Conservation (phyloP, 2,888 invertebrate genomes). For the Steinernema hermaphroditum region DNA sequence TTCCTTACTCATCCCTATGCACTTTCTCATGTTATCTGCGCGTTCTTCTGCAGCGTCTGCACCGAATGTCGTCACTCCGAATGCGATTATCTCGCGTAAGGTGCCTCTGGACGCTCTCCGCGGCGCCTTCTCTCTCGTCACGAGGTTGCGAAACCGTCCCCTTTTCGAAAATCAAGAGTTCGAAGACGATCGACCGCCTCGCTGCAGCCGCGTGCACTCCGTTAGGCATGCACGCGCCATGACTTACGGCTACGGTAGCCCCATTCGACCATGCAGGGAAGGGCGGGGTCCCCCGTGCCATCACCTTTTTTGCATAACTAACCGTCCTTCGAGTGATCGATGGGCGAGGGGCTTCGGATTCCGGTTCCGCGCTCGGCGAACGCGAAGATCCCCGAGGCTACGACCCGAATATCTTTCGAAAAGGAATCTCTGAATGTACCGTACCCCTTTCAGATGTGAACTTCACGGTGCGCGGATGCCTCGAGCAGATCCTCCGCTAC, state of each 20-base stretch:
- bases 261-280: too few species aligned
- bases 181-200: conserved; percentile 19
- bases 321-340: neutral
- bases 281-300: too few species aligned
- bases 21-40: conserved; percentile 19
- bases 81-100: neutral
- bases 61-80: neutral
- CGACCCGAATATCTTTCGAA: neutral
- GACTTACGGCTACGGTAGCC: neutral
- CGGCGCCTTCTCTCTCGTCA: neutral
- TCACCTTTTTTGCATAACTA: conserved; percentile 21
- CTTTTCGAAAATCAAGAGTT: conserved; percentile 5
- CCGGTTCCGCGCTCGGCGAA: neutral
- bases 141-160: conserved; percentile 9
- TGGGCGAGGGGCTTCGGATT: neutral
- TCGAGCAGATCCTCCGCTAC: conserved; percentile 22
- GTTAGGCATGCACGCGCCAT: neutral
- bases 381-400: conserved; percentile 3
- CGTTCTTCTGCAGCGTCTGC: conserved; percentile 3
- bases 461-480: conserved; percentile 16
- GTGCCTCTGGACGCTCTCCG: neutral
- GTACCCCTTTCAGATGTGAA: conserved; percentile 17
- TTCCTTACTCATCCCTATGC: neutral
- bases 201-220: neutral
- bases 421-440: neutral